Base-by-base conservation (phyloP, 2,888 invertebrate genomes). In the Lagria hirta region DNA sequence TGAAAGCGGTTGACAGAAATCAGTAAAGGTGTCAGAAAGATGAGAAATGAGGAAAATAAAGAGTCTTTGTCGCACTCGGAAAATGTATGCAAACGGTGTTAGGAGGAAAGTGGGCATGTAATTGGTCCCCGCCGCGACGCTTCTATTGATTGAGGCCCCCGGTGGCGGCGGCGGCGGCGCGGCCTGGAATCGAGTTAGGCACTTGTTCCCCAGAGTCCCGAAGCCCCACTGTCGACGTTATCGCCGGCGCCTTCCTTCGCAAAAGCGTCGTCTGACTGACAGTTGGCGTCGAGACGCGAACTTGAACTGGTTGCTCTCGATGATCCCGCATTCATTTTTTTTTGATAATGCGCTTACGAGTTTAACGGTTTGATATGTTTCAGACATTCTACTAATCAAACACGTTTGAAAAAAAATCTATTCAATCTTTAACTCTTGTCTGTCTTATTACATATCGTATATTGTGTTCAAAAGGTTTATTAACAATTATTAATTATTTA, bases 71-170 rank as follows among this genome's bases (percentile, higher is more conserved):
- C 57, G 57, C 53, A 48, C 52, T 55, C 51, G 55, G 59, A 56
- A 69, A 73, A 73, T 73, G 66, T 73, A 73, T 73, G 73, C 73
- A 73, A 73, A 73, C 71, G 72, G 71, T 70, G 72, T 73, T 73
- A 72, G 69, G 64, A 70, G 69, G 68, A 72, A 73, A 73, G 73
- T 73, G 73, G 71, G 72, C 73, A 72, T 73, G 72, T 73, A 73
- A 73, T 73, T 73, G 73, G 70, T 70, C 70, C 70, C 70, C 57
- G 65, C 67, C 68, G 68, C 69, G 70, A 66, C 70, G 69, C 68
- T 66, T 70, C 69, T 72, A 72, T 72, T 71, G 73, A 73, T 73
- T 73, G 72, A 67, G 66, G 66, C 69, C 68, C 65, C 63, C 59
- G 66, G 69, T 65, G 66, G 68, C 65, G 20, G 65, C 66, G 65